Evolutionary conservation across 2,797 vertebrate genomes (phyloP).

Genomic region (Enteromius afrohamiltoni): DNA sequence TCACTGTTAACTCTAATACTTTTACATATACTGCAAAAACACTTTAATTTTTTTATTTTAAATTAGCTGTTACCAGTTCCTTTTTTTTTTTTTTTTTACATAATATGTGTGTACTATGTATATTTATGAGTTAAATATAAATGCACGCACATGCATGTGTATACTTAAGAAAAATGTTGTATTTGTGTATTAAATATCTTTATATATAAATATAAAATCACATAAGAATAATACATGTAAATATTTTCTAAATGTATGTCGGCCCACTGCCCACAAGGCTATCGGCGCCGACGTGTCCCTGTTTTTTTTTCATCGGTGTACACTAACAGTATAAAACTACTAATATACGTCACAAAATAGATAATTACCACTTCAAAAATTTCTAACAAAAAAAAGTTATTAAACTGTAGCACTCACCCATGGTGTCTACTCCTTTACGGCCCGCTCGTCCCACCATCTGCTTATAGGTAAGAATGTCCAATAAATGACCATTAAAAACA

Average conservation of each 20-base stretch:
- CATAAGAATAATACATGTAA: too few species aligned
- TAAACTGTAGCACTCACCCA: constrained; percentile 75
- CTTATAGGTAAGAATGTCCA: constrained; percentile 94
- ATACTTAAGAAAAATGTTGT: too few species aligned
- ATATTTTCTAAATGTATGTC: too few species aligned
- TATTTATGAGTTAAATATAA: too few species aligned
- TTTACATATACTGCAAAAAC: background rate
- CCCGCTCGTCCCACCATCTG: constrained; percentile 98
- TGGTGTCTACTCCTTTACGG: constrained; percentile 93
- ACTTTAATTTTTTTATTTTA: background rate
- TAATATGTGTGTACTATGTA: too few species aligned
- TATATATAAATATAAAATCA: too few species aligned
- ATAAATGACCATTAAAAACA: constrained; percentile 84
- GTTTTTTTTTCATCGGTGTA: background rate
- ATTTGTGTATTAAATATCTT: too few species aligned
- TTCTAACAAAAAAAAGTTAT: background rate
- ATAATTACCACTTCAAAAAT: background rate
- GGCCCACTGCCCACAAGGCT: too few species aligned
- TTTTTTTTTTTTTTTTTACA: too few species aligned
- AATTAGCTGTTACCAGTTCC: background rate
- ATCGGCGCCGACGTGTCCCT: too few species aligned
- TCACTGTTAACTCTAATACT: background rate
- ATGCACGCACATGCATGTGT: too few species aligned
- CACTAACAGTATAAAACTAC: background rate
- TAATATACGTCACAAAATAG: background rate